Conservation (phyloP, 2,113 vertebrate genomes). For the Emydocephalus ijimae region DNA sequence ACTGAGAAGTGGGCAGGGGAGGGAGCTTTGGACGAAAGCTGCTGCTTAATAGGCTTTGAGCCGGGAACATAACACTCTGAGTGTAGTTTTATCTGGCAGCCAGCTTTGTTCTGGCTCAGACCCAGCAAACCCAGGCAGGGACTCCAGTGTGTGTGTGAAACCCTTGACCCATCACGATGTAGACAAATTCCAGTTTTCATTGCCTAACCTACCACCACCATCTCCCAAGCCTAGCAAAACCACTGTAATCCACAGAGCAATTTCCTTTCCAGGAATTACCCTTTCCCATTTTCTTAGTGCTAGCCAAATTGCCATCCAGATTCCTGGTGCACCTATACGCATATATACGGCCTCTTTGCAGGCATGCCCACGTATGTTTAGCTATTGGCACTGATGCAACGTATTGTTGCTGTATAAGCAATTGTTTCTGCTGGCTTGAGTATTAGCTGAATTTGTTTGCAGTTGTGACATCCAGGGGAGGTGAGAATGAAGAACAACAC, state of each 20-base stretch:
- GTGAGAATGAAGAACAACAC: not conserved
- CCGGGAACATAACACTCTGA: slow-evolving; percentile 23
- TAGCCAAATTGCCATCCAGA: not conserved
- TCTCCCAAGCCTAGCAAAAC: not conserved
- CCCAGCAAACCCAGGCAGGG: slow-evolving; percentile 17
- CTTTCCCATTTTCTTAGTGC: not conserved
- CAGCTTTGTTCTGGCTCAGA: slow-evolving; percentile 3
- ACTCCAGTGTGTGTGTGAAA: not conserved
- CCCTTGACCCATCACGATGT: not conserved
- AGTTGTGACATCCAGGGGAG: not conserved
- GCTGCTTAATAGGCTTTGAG: slow-evolving; percentile 21
- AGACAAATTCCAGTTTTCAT: not conserved
- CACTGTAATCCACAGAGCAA: not conserved
- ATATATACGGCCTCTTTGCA: not conserved
- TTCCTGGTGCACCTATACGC: not conserved
- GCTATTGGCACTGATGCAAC: not conserved
- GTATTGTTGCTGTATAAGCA: slow-evolving; percentile 3
- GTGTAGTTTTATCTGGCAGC: slow-evolving; percentile 20
- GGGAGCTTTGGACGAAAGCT: not conserved
- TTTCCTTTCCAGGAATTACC: not conserved
- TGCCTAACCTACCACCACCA: not conserved
- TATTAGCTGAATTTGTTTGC: not conserved
- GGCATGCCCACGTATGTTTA: not conserved
- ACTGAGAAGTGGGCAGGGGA: not conserved
- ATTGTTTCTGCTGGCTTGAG: not conserved